Evolutionary conservation across 2,113 vertebrate genomes (phyloP).

Genomic region (Nettapus auritus): DNA sequence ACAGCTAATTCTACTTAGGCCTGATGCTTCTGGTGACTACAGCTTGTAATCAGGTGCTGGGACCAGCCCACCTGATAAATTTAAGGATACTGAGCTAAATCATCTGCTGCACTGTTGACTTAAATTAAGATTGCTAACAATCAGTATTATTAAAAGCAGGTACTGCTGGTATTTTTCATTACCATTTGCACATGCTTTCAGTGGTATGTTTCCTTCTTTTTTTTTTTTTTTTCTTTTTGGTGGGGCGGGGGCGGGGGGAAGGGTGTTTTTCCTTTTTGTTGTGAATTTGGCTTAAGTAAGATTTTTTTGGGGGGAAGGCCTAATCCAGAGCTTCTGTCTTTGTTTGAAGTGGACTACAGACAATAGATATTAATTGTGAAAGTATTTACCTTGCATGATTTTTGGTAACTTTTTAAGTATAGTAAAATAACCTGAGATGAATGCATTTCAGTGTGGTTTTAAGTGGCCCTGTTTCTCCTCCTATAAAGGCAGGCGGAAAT

Average conservation of each 20-base stretch:
- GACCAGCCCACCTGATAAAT: conserved; percentile 13
- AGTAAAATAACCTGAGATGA: neutral
- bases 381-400: neutral
- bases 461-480: neutral
- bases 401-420: neutral
- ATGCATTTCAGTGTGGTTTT: neutral
- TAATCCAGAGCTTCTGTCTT: neutral
- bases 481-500: neutral
- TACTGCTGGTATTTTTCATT: conserved; percentile 16
- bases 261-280: neutral
- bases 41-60: neutral
- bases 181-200: neutral
- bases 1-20: conserved; percentile 14
- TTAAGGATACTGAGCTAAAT: conserved; percentile 5
- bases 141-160: neutral
- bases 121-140: conserved; percentile 37
- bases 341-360: neutral
- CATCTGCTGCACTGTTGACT: neutral
- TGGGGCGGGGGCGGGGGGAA: too few relatives aligned
- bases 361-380: neutral
- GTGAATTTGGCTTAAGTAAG: neutral
- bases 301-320: neutral
- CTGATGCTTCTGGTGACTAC: conserved; percentile 3
- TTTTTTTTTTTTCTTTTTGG: neutral
- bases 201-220: neutral